Evolutionary conservation across 2,888 invertebrate species (phyloP).

Genomic region (Himalopsyche tibetana): DNA sequence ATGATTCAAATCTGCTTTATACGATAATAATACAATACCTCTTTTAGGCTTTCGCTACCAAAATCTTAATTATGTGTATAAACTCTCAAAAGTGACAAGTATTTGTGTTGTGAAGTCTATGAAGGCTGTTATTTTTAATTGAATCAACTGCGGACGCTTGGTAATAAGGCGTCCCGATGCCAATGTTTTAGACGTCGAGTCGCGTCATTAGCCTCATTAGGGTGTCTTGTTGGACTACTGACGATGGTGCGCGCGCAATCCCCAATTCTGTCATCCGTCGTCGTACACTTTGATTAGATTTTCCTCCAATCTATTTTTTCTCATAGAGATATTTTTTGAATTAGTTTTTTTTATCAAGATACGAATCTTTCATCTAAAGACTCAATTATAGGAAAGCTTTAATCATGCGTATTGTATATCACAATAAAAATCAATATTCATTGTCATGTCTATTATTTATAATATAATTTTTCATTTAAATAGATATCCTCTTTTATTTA

Average conservation of each 20-base stretch:
- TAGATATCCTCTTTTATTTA: too few species aligned
- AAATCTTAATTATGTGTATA: not conserved
- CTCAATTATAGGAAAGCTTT: too few species aligned
- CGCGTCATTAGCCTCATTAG: constrained; percentile 57
- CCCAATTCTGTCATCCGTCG: not conserved
- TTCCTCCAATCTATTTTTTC: too few species aligned
- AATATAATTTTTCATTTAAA: too few species aligned
- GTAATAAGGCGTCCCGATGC: constrained; percentile 28
- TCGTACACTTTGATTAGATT: too few species aligned
- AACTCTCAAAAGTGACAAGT: constrained; percentile 24
- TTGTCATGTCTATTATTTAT: too few species aligned
- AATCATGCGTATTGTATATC: too few species aligned
- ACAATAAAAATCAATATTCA: too few species aligned
- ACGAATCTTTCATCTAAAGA: too few species aligned
- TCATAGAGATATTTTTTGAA: too few species aligned
- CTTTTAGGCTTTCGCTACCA: not conserved
- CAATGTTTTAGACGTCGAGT: constrained; percentile 45
- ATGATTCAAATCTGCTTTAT: too few species aligned
- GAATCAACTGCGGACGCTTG: constrained; percentile 36
- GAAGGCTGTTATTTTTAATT: constrained; percentile 30
- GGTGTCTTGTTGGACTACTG: constrained; percentile 49
- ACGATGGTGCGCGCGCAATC: constrained; percentile 8
- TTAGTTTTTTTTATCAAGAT: too few species aligned
- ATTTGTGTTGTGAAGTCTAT: constrained; percentile 39
- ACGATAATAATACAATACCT: not conserved